These are phyloP conservation scores for Amphilophus citrinellus DNA, from an alignment of 2,113 vertebrate genomes.

Conservation along the genomic window DNA sequence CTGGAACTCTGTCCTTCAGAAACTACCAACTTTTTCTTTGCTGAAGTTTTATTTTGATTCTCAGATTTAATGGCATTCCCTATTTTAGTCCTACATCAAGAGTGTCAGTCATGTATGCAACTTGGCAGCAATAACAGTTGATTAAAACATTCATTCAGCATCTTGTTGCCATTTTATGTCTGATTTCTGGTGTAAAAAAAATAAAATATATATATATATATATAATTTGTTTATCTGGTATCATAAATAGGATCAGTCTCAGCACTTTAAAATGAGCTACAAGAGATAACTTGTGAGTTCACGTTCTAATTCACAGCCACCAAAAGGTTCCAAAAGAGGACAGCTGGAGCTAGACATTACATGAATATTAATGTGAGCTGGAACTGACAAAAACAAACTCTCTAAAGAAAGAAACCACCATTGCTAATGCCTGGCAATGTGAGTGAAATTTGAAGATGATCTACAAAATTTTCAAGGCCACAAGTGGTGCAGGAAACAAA, in stretches of 20 bases:
- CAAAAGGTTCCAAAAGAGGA: neutral
- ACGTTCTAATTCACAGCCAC: neutral
- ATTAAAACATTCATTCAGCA: neutral
- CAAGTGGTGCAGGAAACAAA: neutral
- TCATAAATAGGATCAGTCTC: neutral
- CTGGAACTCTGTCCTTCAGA: neutral
- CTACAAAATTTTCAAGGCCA: neutral
- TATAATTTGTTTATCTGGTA: neutral
- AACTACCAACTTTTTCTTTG: neutral
- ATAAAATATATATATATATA: too few relatives aligned
- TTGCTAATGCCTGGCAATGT: neutral
- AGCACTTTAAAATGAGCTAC: neutral
- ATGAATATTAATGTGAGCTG: neutral
- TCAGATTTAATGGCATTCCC: neutral
- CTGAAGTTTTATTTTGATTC: neutral
- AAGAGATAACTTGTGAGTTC: neutral
- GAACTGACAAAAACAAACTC: conserved; percentile 1
- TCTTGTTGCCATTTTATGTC: neutral
- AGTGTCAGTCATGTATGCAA: neutral
- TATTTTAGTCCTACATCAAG: neutral
- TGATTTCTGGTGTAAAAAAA: neutral
- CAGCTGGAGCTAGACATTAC: conserved; percentile 5
- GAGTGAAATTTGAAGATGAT: neutral
- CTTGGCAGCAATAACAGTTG: neutral
- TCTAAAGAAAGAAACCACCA: neutral